phyloP scores from a whole-genome alignment of 2,888 invertebrate species.

The Caenorhabditis japonica region DNA sequence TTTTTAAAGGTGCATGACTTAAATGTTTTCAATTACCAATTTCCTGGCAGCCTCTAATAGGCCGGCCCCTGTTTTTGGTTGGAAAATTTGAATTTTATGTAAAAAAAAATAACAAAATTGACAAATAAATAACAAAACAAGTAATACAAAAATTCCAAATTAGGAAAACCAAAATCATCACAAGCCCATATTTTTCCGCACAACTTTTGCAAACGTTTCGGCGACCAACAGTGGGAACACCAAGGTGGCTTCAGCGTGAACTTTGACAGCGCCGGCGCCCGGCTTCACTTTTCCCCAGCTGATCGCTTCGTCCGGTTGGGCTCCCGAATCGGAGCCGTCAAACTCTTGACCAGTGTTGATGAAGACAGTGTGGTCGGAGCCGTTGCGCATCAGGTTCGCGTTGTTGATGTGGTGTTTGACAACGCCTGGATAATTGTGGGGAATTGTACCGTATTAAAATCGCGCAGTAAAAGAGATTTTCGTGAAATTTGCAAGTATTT shows the following conservation, averaged over 20 bases:
- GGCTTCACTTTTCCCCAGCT: slow-evolving; percentile 90
- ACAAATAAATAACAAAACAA: not conserved
- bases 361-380: slow-evolving; percentile 94
- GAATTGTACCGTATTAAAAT: too few relatives aligned
- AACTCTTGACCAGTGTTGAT: slow-evolving; percentile 91
- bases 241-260: slow-evolving; percentile 86
- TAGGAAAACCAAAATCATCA: slow-evolving; percentile 4
- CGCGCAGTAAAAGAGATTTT: not conserved
- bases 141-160: not conserved
- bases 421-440: slow-evolving; percentile 78
- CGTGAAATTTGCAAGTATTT: not conserved
- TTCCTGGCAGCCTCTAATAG: too few relatives aligned
- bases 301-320: slow-evolving; percentile 96
- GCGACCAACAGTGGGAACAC: slow-evolving; percentile 94
- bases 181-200: slow-evolving; percentile 3
- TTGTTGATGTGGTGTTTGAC: slow-evolving; percentile 99
- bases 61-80: too few relatives aligned
- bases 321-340: slow-evolving; percentile 95
- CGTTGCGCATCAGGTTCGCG: slow-evolving; percentile 98
- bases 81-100: too few relatives aligned
- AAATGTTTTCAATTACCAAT: too few relatives aligned
- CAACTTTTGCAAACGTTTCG: slow-evolving; percentile 88
- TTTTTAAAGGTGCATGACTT: too few relatives aligned
- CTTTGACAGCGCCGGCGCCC: slow-evolving; percentile 56
- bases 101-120: slow-evolving; percentile 8